phyloP scores from a whole-genome alignment of 1,140 invertebrate species.

The Aradophagus sp. region DNA sequence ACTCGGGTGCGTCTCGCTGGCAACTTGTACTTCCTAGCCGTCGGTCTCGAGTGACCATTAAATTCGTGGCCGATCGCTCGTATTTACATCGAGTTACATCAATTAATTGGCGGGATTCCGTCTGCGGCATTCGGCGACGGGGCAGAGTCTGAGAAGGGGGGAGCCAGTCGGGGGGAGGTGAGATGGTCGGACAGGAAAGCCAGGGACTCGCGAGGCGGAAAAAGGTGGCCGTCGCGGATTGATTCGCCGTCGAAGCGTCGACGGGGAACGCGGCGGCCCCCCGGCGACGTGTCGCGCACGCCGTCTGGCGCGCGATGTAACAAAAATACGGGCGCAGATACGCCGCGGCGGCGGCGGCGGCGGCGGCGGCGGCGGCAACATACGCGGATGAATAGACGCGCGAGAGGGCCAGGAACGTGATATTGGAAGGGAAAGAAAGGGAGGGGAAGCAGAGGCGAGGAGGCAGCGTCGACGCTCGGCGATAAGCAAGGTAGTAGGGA shows the following conservation, averaged over 20 bases:
- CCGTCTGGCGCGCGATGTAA: slow-evolving; percentile 44
- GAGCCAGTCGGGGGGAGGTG: too few relatives aligned
- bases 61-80: too few relatives aligned
- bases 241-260: slow-evolving; percentile 14
- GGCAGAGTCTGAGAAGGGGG: too few relatives aligned
- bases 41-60: too few relatives aligned
- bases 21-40: too few relatives aligned
- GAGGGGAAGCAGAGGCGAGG: slow-evolving; percentile 55
- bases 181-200: too few relatives aligned
- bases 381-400: slow-evolving; percentile 47
- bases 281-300: slow-evolving; percentile 37
- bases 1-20: too few relatives aligned
- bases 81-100: too few relatives aligned
- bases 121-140: too few relatives aligned
- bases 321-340: slow-evolving; percentile 53
- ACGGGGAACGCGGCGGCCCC: slow-evolving; percentile 18
- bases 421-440: slow-evolving; percentile 55
- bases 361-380: slow-evolving; percentile 48
- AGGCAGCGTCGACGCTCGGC: slow-evolving; percentile 62
- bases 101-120: too few relatives aligned
- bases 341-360: slow-evolving; percentile 44
- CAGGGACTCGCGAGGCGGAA: too few relatives aligned
- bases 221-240: too few relatives aligned
- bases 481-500: slow-evolving; percentile 61
- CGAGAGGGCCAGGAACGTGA: slow-evolving; percentile 49